Evolutionary conservation across 2,888 invertebrate genomes (phyloP).

Genomic region (Parasteatoda lunata): DNA sequence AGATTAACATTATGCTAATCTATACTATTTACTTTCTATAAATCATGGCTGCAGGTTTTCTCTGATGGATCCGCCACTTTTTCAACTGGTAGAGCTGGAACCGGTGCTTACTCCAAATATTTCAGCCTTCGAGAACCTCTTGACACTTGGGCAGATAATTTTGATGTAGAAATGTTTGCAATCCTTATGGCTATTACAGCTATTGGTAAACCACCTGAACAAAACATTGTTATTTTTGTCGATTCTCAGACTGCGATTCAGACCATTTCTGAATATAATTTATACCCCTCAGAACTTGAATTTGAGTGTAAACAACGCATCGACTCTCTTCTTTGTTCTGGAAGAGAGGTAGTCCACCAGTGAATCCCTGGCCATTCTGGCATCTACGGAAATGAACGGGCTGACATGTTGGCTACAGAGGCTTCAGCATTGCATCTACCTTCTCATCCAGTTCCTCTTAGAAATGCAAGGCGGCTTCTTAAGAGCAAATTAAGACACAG

Average conservation of each 20-base stretch:
- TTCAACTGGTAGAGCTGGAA: not conserved
- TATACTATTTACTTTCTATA: no score
- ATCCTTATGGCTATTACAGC: no score
- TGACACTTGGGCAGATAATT: not conserved
- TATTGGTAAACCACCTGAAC: not conserved
- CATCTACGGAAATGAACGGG: not conserved
- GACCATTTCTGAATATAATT: not conserved
- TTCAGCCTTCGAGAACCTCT: not conserved
- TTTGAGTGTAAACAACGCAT: not conserved
- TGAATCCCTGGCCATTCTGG: not conserved
- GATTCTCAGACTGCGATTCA: not conserved
- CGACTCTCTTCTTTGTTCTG: not conserved
- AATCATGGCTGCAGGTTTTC: no score
- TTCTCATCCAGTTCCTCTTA: not conserved
- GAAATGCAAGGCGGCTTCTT: not conserved
- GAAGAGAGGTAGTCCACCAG: not conserved
- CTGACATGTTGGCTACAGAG: not conserved
- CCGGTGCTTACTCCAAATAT: not conserved
- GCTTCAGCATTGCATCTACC: not conserved
- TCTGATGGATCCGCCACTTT: not conserved
- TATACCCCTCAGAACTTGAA: not conserved
- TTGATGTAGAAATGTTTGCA: not conserved
- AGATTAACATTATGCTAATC: no score
- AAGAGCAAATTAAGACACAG: not conserved
- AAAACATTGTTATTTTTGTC: not conserved